Evolutionary conservation across 2,888 invertebrate species (phyloP), one percentile per base, ranked within the genome.

Genomic region (Chironomus tentans): DNA sequence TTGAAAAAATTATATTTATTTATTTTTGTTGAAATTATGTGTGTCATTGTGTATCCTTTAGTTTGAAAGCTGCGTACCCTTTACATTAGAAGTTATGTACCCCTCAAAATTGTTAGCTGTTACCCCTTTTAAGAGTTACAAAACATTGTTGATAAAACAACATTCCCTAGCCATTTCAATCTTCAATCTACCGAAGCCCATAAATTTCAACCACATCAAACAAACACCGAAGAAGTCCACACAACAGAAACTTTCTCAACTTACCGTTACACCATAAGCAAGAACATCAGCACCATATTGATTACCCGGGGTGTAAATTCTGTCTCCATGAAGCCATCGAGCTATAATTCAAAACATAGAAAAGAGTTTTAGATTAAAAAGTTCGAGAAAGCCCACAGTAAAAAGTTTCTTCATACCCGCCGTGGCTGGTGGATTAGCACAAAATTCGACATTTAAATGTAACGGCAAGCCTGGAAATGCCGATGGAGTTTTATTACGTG

Each of bases 371-470:
- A 65, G 15, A n/a, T 21, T 7, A 65, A 65, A 18, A 65, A 18
- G 12, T 65, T 65, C 15, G 2, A n/a, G 15, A n/a, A 62, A 62
- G 12, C 50, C n/a, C 50, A 65, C 4, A 65, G 2, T 7, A 22
- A 12, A 50, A 50, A 50, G 6, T 2, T 50, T 21, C 7, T 24
- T 22, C n/a, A n/a, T 13, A 65, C 62, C 62, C 18, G 84, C 84
- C 79, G 83, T 82, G 12, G 84, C 84, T 4, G 88, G 86, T 3
- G 93, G 93, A 83, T 92, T 91, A 79, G 92, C 91, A 84, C 92
- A 92, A 82, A 91, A 91, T 82, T 91, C 91, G 79, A 91, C 90
- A 61, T 88, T 87, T 62, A 92, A 83, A 78, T 89, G 88, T 77
- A 91, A 83, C 0, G 89, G 87, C 77, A 90, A 89, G 47, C 92